Evolutionary conservation across 1,140 invertebrate species (phyloP).

Genomic region (Matsumurasca onukii): DNA sequence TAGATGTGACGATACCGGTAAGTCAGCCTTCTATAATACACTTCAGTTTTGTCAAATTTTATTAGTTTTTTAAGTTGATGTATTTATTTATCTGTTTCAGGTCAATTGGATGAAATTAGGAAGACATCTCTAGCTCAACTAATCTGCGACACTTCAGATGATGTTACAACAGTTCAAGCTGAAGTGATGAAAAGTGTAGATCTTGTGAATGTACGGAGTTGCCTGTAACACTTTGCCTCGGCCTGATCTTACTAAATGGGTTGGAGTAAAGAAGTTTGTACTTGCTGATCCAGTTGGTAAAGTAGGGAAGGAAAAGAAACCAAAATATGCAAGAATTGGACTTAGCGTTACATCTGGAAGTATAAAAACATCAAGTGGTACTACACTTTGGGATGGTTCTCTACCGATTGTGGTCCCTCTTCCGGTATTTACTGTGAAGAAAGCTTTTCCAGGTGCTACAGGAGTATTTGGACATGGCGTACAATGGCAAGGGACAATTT

Average conservation of each 20-base stretch:
- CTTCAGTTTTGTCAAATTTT: too few species aligned
- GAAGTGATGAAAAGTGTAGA: conserved; percentile 69
- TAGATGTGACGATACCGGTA: too few species aligned
- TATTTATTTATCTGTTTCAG: conserved; percentile 52
- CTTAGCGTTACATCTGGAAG: conserved; percentile 4
- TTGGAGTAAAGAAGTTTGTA: too few species aligned
- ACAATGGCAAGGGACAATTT: conserved; percentile 21
- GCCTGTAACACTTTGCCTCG: conserved; percentile 59
- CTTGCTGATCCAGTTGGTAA: too few species aligned
- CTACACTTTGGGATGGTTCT: conserved; percentile 25
- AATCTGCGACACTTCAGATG: conserved; percentile 87
- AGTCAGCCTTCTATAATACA: too few species aligned
- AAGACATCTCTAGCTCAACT: conserved; percentile 80
- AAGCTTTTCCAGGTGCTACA: background rate
- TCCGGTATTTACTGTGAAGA: conserved; percentile 1
- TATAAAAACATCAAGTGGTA: conserved; percentile 7
- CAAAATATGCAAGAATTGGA: background rate
- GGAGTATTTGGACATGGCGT: background rate
- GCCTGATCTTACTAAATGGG: conserved; percentile 51
- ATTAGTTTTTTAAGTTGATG: too few species aligned
- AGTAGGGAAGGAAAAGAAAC: background rate
- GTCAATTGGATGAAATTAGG: conserved; percentile 83
- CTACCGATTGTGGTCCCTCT: conserved; percentile 10
- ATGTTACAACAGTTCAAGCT: conserved; percentile 68
- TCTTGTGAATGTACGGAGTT: conserved; percentile 60